A percentile compares a stretch with the other conserved stretches of the same genome.
Conservation (phyloP, 2,797 vertebrate genomes). For the Cichlasoma orientale region DNA sequence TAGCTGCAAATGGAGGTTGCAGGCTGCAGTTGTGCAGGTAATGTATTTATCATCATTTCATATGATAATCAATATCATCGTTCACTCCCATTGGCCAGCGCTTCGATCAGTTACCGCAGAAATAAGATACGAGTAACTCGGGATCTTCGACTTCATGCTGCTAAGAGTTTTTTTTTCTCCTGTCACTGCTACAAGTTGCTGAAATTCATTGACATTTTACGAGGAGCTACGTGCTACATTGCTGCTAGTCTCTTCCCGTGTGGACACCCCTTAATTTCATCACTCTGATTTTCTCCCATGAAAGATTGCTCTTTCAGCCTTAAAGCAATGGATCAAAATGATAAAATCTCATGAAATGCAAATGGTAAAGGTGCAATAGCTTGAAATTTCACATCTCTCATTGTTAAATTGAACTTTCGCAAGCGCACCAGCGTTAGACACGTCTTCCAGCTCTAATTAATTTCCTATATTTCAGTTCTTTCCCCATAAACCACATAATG, state of each 20-base stretch:
- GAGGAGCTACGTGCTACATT: not conserved
- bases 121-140: not conserved
- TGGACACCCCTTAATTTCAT: not conserved
- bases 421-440: not conserved
- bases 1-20: not conserved
- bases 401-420: not conserved
- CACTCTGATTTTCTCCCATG: not conserved
- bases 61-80: not conserved
- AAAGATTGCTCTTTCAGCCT: not conserved
- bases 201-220: not conserved
- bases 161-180: not conserved
- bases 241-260: not conserved
- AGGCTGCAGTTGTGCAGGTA: not conserved
- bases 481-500: not conserved
- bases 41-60: not conserved
- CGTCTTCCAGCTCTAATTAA: not conserved
- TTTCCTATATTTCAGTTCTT: not conserved
- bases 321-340: not conserved
- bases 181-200: not conserved
- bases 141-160: not conserved
- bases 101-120: not conserved
- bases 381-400: not conserved
- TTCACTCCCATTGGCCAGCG: fast-evolving
- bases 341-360: not conserved
- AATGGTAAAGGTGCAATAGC: not conserved